Percentiles rank a stretch among this genome's conserved stretches.
These are phyloP conservation scores for Microhierax caerulescens DNA, from an alignment of 2,797 vertebrate genomes.

Conservation along the genomic window DNA sequence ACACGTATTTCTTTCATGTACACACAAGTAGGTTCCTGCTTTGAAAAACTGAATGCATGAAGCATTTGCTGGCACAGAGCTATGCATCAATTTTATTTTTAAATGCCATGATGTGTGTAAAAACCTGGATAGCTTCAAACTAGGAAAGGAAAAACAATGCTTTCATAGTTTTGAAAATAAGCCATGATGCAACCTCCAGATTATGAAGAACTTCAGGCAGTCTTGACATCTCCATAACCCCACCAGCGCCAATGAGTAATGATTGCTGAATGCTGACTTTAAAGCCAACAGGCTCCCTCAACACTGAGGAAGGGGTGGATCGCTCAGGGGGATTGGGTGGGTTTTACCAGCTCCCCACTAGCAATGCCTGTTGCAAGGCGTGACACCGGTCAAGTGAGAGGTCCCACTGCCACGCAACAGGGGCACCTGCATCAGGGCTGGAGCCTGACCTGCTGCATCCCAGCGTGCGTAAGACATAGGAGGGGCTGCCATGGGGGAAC, in stretches of 20 bases:
- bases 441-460: not conserved
- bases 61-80: not conserved
- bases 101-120: not conserved
- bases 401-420: rapidly evolving
- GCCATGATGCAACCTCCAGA: not conserved
- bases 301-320: not conserved
- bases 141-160: not conserved
- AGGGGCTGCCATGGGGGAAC: not conserved
- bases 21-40: conserved; percentile 14
- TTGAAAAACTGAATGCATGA: conserved; percentile 4
- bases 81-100: not conserved
- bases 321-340: not conserved
- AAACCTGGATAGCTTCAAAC: not conserved
- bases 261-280: not conserved
- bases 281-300: not conserved
- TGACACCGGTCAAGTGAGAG: not conserved
- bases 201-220: not conserved
- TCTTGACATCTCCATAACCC: not conserved
- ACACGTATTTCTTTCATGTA: conserved; percentile 21
- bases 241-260: not conserved
- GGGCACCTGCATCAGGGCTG: not conserved
- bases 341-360: not conserved
- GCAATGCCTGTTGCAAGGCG: not conserved
- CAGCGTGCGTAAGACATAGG: rapidly evolving
- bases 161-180: conserved; percentile 14